Evolutionary conservation across 2,797 vertebrate species (phyloP).

Genomic region (Clamator glandarius): DNA sequence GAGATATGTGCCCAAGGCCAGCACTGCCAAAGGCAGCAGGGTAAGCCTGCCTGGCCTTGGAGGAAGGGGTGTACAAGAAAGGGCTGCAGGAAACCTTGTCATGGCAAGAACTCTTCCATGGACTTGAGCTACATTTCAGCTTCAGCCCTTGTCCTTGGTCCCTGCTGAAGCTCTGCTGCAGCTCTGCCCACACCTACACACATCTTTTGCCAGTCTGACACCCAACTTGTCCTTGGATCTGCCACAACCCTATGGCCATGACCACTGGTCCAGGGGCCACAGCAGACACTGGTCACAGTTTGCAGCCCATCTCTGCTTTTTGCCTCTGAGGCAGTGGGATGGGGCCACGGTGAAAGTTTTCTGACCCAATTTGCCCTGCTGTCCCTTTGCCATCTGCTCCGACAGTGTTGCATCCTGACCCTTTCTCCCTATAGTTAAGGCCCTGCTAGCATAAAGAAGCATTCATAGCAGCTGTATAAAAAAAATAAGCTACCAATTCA

Average conservation of each 20-base stretch:
- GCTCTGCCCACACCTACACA: neutral
- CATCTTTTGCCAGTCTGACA: neutral
- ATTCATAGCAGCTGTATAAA: neutral
- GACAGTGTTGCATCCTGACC: fast-evolving
- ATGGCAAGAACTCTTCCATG: fast-evolving
- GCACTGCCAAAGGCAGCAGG: fast-evolving
- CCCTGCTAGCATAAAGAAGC: neutral
- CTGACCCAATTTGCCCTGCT: neutral
- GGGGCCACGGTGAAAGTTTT: neutral
- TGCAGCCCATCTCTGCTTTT: fast-evolving
- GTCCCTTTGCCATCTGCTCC: fast-evolving
- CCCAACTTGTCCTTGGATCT: fast-evolving
- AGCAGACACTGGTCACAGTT: too few species aligned
- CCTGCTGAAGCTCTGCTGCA: neutral
- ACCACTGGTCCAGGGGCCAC: too few species aligned
- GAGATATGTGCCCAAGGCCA: neutral
- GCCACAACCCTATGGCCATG: neutral
- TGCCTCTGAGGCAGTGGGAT: neutral
- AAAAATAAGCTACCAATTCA: neutral
- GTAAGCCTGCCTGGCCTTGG: neutral
- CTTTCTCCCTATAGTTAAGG: neutral
- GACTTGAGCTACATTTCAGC: neutral
- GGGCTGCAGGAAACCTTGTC: neutral
- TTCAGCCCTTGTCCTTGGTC: neutral
- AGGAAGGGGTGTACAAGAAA: neutral